Percentiles rank a stretch among this genome's conserved stretches.
Evolutionary conservation across 2,888 invertebrate genomes (phyloP).

Genomic region (Platerodrilus igneus): DNA sequence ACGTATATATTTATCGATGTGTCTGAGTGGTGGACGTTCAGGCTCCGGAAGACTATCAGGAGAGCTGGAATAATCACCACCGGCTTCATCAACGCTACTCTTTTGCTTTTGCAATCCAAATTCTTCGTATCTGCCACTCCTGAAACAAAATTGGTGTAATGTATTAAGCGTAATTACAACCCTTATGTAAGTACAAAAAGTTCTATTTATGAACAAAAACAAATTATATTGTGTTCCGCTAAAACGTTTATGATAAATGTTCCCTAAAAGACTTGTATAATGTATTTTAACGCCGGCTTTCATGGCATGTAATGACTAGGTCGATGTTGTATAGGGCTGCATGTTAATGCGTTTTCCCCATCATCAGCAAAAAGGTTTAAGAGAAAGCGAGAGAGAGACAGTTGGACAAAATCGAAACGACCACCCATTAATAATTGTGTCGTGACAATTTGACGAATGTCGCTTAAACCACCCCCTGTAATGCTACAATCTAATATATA

Average conservation of each 20-base stretch:
- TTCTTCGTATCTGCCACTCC: conserved; percentile 61
- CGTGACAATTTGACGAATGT: conserved; percentile 46
- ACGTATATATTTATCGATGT: conserved; percentile 81
- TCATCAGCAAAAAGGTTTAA: conserved; percentile 37
- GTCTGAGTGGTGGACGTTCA: conserved; percentile 77
- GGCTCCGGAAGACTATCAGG: conserved; percentile 77
- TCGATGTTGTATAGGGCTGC: conserved; percentile 43
- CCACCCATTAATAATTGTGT: conserved; percentile 45
- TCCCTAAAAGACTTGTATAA: conserved; percentile 40
- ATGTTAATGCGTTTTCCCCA: conserved; percentile 46
- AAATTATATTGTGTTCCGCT: conserved; percentile 15
- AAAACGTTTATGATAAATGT: conserved; percentile 39
- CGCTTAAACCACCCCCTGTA: conserved; percentile 54
- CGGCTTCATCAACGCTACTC: conserved; percentile 57
- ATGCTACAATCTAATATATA: conserved; percentile 22
- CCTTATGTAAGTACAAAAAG: conserved; percentile 6
- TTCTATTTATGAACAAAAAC: conserved; percentile 13
- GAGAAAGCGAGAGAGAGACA: conserved; percentile 40
- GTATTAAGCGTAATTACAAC: conserved; percentile 6
- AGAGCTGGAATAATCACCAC: conserved; percentile 61
- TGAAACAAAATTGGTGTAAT: conserved; percentile 37
- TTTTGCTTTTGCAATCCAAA: conserved; percentile 55
- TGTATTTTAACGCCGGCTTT: conserved; percentile 43
- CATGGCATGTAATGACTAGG: conserved; percentile 46
- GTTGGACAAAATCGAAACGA: conserved; percentile 37